Evolutionary conservation across 2,797 vertebrate genomes (phyloP).

Genomic region (Anisognathus igniventris): DNA sequence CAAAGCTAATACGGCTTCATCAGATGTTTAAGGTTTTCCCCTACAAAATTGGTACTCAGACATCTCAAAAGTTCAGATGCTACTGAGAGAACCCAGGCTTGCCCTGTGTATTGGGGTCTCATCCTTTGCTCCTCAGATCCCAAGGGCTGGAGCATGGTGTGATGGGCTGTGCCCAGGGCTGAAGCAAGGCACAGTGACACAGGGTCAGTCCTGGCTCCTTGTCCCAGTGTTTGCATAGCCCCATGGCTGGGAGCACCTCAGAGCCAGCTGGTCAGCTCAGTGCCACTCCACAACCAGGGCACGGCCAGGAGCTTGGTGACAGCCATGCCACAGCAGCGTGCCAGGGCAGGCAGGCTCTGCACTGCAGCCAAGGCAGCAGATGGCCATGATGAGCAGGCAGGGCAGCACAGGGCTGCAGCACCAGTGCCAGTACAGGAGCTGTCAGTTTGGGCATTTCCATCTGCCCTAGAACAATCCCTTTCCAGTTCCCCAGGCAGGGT

Average conservation of each 20-base stretch:
- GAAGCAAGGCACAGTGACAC: background rate
- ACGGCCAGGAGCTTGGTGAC: background rate
- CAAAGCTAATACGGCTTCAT: background rate
- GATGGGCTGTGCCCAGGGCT: background rate
- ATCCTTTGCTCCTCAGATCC: background rate
- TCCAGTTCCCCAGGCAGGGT: background rate
- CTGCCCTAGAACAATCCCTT: background rate
- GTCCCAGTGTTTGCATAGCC: background rate
- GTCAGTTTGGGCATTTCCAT: background rate
- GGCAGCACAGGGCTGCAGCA: background rate
- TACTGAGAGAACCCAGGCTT: background rate
- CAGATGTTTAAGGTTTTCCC: background rate
- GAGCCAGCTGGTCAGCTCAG: background rate
- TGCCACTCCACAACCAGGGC: rapidly evolving
- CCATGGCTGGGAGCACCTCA: background rate
- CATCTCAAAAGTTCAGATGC: background rate
- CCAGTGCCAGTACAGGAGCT: background rate
- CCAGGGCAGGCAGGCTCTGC: background rate
- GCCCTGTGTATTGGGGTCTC: background rate
- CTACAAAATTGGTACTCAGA: background rate
- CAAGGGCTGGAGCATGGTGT: background rate
- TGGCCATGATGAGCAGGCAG: background rate
- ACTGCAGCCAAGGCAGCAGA: background rate
- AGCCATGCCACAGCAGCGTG: background rate
- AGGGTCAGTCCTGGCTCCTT: background rate